These are phyloP conservation scores for Xyrichtys novacula DNA, from an alignment of 2,797 vertebrate species.

Conservation along the genomic window DNA sequence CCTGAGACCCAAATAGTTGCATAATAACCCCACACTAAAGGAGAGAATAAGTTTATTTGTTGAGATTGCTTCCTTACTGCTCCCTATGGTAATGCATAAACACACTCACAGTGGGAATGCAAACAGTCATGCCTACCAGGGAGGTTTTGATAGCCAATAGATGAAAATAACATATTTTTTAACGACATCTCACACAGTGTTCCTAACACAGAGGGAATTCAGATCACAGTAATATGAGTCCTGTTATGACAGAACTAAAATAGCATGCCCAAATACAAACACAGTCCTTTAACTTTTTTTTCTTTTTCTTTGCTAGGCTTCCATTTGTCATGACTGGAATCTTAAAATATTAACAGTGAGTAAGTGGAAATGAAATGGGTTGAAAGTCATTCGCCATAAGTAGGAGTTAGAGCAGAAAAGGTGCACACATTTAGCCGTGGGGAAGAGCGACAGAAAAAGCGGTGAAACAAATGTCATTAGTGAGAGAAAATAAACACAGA, in stretches of 20 bases:
- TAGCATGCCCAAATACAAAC: background rate
- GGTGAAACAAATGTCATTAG: background rate
- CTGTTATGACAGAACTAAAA: constrained; percentile 1
- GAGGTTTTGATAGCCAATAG: background rate
- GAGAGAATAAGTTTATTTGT: background rate
- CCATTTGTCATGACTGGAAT: too few relatives aligned
- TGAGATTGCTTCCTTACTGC: constrained; percentile 1
- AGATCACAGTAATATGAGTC: background rate
- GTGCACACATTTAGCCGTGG: background rate
- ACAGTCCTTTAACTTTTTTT: background rate
- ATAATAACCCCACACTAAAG: constrained; percentile 3
- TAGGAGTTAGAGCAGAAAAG: background rate
- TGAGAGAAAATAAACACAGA: background rate
- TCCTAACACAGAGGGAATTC: background rate
- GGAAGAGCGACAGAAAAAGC: background rate
- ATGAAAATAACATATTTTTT: constrained; percentile 1
- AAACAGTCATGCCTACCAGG: constrained; percentile 4
- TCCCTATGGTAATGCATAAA: constrained; percentile 6
- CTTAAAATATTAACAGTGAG: background rate
- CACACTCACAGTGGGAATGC: background rate
- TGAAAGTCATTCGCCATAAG: background rate
- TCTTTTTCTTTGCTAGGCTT: too few relatives aligned
- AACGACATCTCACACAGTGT: background rate
- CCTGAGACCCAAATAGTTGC: background rate
- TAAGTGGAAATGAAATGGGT: background rate